Conservation (phyloP, 92 coral and sea anemone species). For the Phenganax marumi region DNA sequence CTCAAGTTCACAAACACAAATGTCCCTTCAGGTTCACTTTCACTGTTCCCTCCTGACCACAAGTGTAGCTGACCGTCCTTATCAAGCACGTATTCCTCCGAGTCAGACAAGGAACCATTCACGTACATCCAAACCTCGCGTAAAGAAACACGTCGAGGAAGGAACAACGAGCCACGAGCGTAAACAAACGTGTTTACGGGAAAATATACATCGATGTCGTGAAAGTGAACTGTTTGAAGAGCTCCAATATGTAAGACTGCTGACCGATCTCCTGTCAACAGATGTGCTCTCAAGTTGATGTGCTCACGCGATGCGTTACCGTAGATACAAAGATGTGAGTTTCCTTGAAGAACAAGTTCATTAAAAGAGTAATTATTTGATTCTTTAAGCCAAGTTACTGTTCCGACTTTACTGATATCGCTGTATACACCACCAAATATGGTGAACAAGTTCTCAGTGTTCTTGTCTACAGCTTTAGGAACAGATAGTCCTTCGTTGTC, state of each 20-base stretch:
- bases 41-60: constrained; percentile 88
- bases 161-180: constrained; percentile 66
- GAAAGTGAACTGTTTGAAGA: constrained; percentile 71
- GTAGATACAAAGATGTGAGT: constrained; percentile 85
- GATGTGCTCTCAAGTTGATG: constrained; percentile 63
- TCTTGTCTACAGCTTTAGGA: constrained; percentile 73
- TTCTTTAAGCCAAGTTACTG: constrained; percentile 92
- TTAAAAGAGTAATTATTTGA: constrained; percentile 68
- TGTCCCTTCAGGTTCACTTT: constrained; percentile 72
- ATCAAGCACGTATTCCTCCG: constrained; percentile 90
- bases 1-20: constrained; percentile 87
- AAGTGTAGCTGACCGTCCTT: constrained; percentile 79
- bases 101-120: constrained; percentile 86
- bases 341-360: constrained; percentile 90
- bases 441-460: constrained; percentile 67
- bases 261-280: constrained; percentile 88
- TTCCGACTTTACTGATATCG: constrained; percentile 74
- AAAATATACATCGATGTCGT: constrained; percentile 81
- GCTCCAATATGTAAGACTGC: constrained; percentile 90
- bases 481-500: constrained; percentile 72
- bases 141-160: constrained; percentile 80
- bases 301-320: constrained; percentile 80
- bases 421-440: constrained; percentile 75
- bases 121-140: constrained; percentile 93
- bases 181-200: constrained; percentile 90